Evolutionary conservation across 1,140 invertebrate species (phyloP).

Genomic region (Scaptomyza montana): DNA sequence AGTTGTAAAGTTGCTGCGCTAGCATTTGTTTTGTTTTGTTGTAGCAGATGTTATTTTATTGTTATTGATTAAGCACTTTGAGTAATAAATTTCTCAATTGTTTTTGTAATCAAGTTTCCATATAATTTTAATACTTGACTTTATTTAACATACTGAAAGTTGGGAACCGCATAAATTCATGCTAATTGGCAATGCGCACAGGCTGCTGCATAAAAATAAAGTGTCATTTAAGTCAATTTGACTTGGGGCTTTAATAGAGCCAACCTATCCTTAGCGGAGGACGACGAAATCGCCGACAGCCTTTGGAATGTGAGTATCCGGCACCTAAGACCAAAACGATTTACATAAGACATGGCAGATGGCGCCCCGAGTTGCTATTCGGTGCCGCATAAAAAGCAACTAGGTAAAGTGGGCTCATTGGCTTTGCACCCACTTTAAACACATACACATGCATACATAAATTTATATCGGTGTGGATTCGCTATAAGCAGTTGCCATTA

Average conservation of each 20-base stretch:
- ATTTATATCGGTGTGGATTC: conserved; percentile 34
- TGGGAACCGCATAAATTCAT: conserved; percentile 22
- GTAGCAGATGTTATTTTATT: background rate
- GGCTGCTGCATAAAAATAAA: conserved; percentile 56
- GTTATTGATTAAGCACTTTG: too few species aligned
- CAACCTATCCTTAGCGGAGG: background rate
- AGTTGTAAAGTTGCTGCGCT: background rate
- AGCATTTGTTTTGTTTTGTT: background rate
- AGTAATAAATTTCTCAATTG: conserved; percentile 2
- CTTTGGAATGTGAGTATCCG: conserved; percentile 36
- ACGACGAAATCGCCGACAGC: conserved; percentile 15
- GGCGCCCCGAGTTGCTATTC: conserved; percentile 3
- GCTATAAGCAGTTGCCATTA: conserved; percentile 34
- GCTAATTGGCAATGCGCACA: conserved; percentile 28
- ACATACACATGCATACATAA: background rate
- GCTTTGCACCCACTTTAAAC: background rate
- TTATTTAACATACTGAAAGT: conserved; percentile 54
- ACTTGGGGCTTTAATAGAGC: conserved; percentile 8
- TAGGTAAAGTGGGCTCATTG: conserved; percentile 22
- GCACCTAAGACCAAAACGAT: conserved; percentile 33
- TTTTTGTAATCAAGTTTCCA: conserved; percentile 2
- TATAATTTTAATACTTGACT: conserved; percentile 7
- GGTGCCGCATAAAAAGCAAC: conserved; percentile 30
- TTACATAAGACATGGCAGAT: conserved; percentile 40
- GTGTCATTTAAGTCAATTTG: conserved; percentile 49